phyloP scores from a whole-genome alignment of 2,113 vertebrate genomes.

The Oophaga pumilio region DNA sequence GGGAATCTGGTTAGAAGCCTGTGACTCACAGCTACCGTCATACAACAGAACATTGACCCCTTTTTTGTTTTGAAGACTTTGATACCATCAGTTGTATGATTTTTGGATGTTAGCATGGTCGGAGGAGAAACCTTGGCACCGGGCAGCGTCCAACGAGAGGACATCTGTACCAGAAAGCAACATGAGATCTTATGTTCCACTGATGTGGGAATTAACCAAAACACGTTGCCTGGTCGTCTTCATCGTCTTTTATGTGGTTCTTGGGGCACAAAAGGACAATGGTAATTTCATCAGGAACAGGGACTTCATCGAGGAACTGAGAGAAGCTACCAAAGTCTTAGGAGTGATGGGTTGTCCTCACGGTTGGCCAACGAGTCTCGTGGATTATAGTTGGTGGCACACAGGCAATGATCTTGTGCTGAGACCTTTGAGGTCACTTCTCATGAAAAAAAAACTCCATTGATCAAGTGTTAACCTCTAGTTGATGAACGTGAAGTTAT shows the following conservation, averaged over 20 bases:
- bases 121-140: neutral
- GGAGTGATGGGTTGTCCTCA: neutral
- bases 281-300: neutral
- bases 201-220: neutral
- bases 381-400: neutral
- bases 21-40: slow-evolving; percentile 11
- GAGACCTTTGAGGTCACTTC: neutral
- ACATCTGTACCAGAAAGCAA: neutral
- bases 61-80: neutral
- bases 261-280: neutral
- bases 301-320: neutral
- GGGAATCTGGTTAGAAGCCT: neutral
- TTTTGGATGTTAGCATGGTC: slow-evolving; percentile 10
- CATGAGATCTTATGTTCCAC: neutral
- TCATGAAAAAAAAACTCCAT: too few relatives aligned
- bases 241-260: neutral
- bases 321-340: neutral
- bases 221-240: neutral
- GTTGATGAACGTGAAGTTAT: neutral
- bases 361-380: neutral
- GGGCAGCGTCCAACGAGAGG: neutral
- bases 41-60: neutral
- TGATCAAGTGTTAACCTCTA: too few relatives aligned
- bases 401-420: too few relatives aligned
- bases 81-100: slow-evolving; percentile 17